Evolutionary conservation across 2,113 vertebrate species (phyloP).

Genomic region (Amazona vittata): DNA sequence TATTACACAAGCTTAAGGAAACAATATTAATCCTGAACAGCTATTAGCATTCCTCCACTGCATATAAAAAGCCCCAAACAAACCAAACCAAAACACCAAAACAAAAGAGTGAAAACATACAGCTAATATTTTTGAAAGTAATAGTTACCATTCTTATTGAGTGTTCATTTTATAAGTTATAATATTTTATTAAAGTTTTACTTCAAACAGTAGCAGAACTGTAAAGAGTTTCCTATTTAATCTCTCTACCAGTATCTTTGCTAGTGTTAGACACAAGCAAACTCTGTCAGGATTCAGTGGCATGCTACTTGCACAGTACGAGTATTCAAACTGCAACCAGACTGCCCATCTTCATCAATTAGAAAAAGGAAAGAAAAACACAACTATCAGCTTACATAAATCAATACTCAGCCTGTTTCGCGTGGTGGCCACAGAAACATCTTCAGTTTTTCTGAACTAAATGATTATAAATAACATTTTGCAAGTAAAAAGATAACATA

Average conservation of each 20-base stretch:
- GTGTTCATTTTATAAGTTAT: not conserved
- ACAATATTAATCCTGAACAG: not conserved
- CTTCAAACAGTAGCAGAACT: not conserved
- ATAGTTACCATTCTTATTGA: not conserved
- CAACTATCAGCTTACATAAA: not conserved
- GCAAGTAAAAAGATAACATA: slow-evolving; percentile 8
- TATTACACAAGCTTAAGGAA: not conserved
- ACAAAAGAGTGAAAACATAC: not conserved
- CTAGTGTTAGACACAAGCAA: not conserved
- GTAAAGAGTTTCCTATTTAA: not conserved
- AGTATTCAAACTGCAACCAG: not conserved
- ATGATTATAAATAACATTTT: not conserved
- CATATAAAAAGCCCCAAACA: not conserved
- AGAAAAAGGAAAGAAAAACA: slow-evolving; percentile 39
- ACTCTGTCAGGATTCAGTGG: not conserved
- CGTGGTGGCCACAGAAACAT: not conserved
- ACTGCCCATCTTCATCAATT: not conserved
- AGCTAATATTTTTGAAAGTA: not conserved
- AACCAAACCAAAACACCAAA: not conserved
- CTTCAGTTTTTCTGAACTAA: not conserved
- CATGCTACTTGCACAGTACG: not conserved
- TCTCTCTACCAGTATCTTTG: not conserved
- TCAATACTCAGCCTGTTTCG: not conserved
- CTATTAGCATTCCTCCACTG: not conserved
- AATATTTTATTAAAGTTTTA: not conserved